Percentiles rank a stretch among this genome's conserved stretches.
Conservation (phyloP, 2,797 vertebrate species). For the Anguilla marmorata region DNA sequence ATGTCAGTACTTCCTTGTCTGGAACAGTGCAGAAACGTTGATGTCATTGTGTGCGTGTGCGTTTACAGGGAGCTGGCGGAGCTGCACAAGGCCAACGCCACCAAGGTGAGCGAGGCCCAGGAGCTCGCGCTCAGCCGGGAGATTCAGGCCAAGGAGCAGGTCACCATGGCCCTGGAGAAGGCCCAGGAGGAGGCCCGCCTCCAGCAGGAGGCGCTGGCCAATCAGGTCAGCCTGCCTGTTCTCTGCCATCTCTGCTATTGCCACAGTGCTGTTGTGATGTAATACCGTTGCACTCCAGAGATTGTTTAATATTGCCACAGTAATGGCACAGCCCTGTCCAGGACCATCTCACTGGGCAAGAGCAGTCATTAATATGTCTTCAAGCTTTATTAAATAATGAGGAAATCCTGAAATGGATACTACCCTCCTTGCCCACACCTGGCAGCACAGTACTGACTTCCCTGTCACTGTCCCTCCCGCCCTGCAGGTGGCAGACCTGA, state of each 20-base stretch:
- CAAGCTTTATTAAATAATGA: too few species aligned
- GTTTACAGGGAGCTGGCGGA: slow-evolving; percentile 87
- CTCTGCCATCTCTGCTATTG: background rate
- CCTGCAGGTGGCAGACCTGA: slow-evolving; percentile 86
- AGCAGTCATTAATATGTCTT: too few species aligned
- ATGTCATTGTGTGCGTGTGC: background rate
- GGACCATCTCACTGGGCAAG: too few species aligned
- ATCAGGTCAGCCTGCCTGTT: slow-evolving; percentile 74
- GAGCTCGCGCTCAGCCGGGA: slow-evolving; percentile 85
- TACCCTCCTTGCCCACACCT: too few species aligned
- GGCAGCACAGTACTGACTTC: too few species aligned
- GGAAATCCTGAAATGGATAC: too few species aligned
- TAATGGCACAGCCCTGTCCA: background rate
- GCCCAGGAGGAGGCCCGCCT: slow-evolving; percentile 85
- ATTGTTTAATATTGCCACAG: background rate
- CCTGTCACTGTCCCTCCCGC: background rate
- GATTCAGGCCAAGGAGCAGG: slow-evolving; percentile 85
- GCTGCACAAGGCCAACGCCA: slow-evolving; percentile 89
- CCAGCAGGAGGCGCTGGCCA: slow-evolving; percentile 88
- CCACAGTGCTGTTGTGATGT: background rate
- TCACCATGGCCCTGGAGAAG: slow-evolving; percentile 83
- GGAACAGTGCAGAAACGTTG: background rate
- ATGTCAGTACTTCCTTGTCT: background rate
- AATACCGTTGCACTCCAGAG: background rate
- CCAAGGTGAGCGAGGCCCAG: slow-evolving; percentile 88